Conservation (phyloP, 1,140 invertebrate species). For the Leucophenga varia region DNA sequence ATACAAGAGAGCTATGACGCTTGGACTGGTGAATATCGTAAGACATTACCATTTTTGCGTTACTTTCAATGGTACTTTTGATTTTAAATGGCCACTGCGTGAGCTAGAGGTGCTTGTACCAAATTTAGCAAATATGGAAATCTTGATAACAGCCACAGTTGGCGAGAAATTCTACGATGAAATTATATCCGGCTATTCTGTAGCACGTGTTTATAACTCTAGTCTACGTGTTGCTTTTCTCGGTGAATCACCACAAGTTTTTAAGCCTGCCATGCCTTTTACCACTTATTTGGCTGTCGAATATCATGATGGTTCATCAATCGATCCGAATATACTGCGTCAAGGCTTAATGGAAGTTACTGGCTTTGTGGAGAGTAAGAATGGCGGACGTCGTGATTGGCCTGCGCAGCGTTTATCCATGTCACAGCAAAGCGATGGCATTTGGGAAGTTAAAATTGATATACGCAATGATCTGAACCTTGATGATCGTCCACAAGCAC, state of each 20-base stretch:
- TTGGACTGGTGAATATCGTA: conserved; percentile 55
- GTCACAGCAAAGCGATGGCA: conserved; percentile 62
- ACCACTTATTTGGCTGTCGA: conserved; percentile 69
- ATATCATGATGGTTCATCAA: conserved; percentile 74
- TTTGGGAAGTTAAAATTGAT: conserved; percentile 79
- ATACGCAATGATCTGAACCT: conserved; percentile 60
- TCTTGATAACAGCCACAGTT: conserved; percentile 84
- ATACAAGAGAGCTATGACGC: conserved; percentile 34
- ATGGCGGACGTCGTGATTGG: conserved; percentile 62
- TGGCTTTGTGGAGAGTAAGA: conserved; percentile 60
- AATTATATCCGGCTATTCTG: conserved; percentile 82
- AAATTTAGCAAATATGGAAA: conserved; percentile 73
- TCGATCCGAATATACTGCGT: conserved; percentile 61
- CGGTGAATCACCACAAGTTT: conserved; percentile 87
- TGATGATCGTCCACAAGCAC: conserved; percentile 57
- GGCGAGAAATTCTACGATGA: conserved; percentile 88
- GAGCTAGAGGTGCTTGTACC: conserved; percentile 72
- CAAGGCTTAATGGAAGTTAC: conserved; percentile 64
- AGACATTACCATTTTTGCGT: conserved; percentile 66
- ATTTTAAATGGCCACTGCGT: conserved; percentile 80
- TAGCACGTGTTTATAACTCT: conserved; percentile 84
- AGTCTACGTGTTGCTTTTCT: conserved; percentile 79
- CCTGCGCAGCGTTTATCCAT: conserved; percentile 61
- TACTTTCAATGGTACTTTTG: conserved; percentile 84
- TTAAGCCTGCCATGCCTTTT: conserved; percentile 87